Evolutionary conservation across 1,140 invertebrate genomes (phyloP).

Genomic region (Spodoptera frugiperda): DNA sequence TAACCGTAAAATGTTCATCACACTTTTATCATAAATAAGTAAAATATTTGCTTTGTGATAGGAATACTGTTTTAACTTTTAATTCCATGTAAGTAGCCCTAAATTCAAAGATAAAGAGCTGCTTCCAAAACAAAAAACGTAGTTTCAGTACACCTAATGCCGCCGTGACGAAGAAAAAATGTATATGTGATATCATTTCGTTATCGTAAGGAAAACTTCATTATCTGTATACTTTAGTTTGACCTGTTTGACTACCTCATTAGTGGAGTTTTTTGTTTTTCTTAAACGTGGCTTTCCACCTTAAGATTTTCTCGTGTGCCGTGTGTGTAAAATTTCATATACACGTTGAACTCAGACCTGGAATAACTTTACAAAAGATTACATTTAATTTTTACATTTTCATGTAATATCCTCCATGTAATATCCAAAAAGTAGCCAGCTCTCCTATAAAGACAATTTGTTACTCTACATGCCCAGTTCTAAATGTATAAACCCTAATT

Average conservation of each 20-base stretch:
- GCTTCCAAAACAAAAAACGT: slow-evolving; percentile 16
- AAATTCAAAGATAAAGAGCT: slow-evolving; percentile 11
- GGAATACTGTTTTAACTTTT: slow-evolving; percentile 1
- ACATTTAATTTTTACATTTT: too few species aligned
- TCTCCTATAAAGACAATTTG: too few species aligned
- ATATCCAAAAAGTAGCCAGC: too few species aligned
- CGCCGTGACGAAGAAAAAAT: neutral
- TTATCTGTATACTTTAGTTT: neutral
- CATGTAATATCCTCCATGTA: too few species aligned
- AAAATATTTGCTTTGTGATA: slow-evolving; percentile 28
- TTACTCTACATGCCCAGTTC: too few species aligned
- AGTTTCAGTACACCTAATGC: neutral
- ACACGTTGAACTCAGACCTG: too few species aligned
- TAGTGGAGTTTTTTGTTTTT: too few species aligned
- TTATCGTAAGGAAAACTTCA: neutral
- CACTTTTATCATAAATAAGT: neutral
- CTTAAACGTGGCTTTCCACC: too few species aligned
- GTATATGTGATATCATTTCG: neutral
- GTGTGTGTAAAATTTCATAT: too few species aligned
- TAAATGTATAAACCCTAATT: too few species aligned
- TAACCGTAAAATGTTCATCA: slow-evolving; percentile 4
- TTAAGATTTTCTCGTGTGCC: too few species aligned
- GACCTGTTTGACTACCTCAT: neutral
- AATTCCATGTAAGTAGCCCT: slow-evolving; percentile 24
- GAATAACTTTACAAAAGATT: too few species aligned